phyloP scores from a whole-genome alignment of 2,797 vertebrate species.

The Phalloptychus januarius region DNA sequence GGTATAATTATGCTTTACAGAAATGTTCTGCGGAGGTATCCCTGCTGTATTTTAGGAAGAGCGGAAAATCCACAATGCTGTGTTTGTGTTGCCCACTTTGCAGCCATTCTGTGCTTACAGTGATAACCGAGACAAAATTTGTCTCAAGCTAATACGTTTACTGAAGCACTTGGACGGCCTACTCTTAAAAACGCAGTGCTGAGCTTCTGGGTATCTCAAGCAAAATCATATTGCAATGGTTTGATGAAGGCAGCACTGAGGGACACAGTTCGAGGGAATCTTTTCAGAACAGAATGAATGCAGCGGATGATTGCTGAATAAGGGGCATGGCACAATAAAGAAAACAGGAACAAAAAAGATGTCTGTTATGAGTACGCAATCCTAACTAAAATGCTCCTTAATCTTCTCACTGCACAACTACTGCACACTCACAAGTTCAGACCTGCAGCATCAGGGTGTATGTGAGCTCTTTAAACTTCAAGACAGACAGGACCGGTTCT shows the following conservation, averaged over 20 bases:
- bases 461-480: constrained; percentile 27
- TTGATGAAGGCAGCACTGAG: constrained; percentile 7
- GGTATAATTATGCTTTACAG: not conserved
- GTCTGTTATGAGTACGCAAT: constrained; percentile 1
- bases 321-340: constrained; percentile 16
- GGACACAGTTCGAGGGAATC: constrained; percentile 15
- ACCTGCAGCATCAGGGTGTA: constrained; percentile 60
- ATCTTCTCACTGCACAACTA: constrained; percentile 26
- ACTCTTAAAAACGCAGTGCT: not conserved
- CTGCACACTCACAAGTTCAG: constrained; percentile 43
- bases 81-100: not conserved
- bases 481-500: constrained; percentile 41
- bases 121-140: not conserved
- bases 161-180: constrained; percentile 6
- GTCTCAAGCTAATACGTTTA: not conserved
- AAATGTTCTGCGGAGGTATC: not conserved
- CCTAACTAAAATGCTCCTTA: constrained; percentile 33
- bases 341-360: constrained; percentile 13
- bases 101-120: not conserved
- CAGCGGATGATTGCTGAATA: constrained; percentile 38
- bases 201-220: not conserved
- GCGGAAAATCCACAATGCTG: not conserved
- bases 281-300: constrained; percentile 35
- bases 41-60: not conserved
- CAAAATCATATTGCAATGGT: constrained; percentile 35